These are phyloP conservation scores for Leptopilina drosophilae DNA, from an alignment of 2,888 invertebrate genomes.

Conservation along the genomic window DNA sequence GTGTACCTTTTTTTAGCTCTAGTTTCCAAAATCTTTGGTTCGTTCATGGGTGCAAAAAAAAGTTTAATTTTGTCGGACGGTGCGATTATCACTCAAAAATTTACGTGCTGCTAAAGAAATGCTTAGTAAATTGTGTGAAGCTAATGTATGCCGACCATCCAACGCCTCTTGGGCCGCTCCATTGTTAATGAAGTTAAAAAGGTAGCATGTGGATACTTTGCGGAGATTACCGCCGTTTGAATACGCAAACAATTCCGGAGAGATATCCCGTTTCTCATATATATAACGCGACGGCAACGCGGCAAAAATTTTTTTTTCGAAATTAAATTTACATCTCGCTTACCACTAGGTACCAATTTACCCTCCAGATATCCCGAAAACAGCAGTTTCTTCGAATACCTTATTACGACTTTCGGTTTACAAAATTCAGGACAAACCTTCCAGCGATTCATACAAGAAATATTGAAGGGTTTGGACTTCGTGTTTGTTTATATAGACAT, in stretches of 20 bases:
- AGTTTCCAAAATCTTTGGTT: too few species aligned
- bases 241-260: neutral
- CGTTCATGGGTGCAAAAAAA: too few species aligned
- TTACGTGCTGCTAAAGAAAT: neutral
- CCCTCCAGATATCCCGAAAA: neutral
- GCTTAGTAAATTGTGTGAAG: neutral
- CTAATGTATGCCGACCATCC: neutral
- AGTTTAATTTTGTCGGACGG: too few species aligned
- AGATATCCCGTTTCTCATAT: neutral
- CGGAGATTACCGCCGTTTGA: conserved; percentile 3
- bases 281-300: neutral
- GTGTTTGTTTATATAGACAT: neutral
- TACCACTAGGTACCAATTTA: neutral
- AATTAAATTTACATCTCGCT: neutral
- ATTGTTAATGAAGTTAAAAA: neutral
- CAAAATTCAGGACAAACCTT: neutral
- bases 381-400: neutral
- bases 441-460: neutral
- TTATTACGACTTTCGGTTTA: neutral
- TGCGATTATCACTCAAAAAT: neutral
- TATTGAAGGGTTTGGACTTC: neutral
- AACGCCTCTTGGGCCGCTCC: neutral
- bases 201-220: neutral
- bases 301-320: neutral
- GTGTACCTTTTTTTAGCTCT: too few species aligned